Evolutionary conservation across 2,888 invertebrate genomes (phyloP), one percentile per base, ranked within the genome.

Genomic region (Onchidella celtica): DNA sequence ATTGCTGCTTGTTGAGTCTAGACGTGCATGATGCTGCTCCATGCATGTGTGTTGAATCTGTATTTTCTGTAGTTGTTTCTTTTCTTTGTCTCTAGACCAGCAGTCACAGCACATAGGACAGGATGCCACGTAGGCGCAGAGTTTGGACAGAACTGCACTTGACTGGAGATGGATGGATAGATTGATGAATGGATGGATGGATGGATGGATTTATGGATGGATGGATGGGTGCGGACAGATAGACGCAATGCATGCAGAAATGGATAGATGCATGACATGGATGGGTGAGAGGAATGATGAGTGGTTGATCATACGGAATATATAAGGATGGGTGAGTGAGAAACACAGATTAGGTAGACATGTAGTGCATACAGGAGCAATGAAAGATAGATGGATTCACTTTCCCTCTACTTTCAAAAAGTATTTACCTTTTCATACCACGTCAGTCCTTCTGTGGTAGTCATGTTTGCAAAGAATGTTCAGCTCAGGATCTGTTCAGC

Each of bases 21-120:
- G 86, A 4, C 90, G 81, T 14, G 86, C 82, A 6, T 85, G 80
- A 17, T 88, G 87, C 68, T 90, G 90, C 17, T 89, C 86, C 66
- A 84, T 40, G 84, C 91, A 89, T 14, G 91, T 87, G 83, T 90
- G 91, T 73, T 91, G 90, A 82, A 92, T 92, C 85, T 92, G 91
- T 32, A 87, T 85, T 76, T 83, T 74, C 74, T 92, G 90, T 21
- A 86, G 86, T 65, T 90, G 76, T 47, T 84, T 86, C 84, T 90
- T 88, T 11, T 84, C 79, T 59, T 85, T 83, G 24, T 83, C 84
- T 11, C 84, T 65, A 21, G 75, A 76, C 76, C 82, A 75, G 79
- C 90, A 91, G 81, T 89, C 90, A 79, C 89, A 89, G 77, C 91
- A 90, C 88, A 88, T 59, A 82, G 85, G 29, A 87, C 86, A 21